Conservation (phyloP, 2,113 vertebrate genomes). For the Probosciger aterrimus region DNA sequence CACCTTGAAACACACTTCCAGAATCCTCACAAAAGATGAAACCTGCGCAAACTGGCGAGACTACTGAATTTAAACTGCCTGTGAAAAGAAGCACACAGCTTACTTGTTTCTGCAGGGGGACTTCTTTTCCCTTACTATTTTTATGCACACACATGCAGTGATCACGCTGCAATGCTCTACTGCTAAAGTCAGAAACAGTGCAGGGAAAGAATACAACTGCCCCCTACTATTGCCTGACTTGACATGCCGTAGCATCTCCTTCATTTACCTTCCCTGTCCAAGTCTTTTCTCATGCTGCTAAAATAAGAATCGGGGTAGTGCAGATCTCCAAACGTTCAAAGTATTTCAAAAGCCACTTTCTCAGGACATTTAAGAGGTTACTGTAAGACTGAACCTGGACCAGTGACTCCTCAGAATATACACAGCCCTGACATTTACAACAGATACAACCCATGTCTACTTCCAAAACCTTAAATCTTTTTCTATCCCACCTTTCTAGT, state of each 20-base stretch:
- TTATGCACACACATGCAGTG: neutral
- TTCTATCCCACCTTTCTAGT: neutral
- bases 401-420: neutral
- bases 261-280: neutral
- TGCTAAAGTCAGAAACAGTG: neutral
- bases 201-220: neutral
- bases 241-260: neutral
- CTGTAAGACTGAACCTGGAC: neutral
- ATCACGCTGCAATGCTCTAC: neutral
- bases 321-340: neutral
- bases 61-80: neutral
- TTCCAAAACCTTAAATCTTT: neutral
- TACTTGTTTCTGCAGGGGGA: neutral
- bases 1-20: neutral
- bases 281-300: neutral
- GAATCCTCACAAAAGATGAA: neutral
- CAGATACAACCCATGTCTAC: neutral
- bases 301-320: neutral
- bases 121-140: neutral
- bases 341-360: neutral
- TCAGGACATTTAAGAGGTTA: neutral
- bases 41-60: neutral
- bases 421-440: neutral
- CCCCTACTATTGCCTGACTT: neutral
- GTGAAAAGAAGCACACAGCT: neutral